Evolutionary conservation across 2,797 vertebrate genomes (phyloP).

Genomic region (Notamacropus eugenii): DNA sequence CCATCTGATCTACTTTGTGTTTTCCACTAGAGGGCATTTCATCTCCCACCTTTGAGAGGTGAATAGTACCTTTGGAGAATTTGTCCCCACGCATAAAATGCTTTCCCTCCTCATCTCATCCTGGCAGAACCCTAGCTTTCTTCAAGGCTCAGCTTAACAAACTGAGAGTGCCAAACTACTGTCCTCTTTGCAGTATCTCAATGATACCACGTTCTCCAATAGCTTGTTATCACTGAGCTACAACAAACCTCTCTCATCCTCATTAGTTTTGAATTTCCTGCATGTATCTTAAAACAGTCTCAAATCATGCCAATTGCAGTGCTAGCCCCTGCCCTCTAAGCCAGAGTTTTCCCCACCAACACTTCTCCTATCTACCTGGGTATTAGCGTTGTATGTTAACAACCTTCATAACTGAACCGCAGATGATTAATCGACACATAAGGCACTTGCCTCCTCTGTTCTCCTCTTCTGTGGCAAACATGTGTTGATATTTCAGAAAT

Average conservation of each 20-base stretch:
- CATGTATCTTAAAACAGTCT: background rate
- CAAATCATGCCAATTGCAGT: background rate
- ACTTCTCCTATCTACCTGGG: background rate
- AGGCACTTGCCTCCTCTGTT: background rate
- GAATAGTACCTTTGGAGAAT: background rate
- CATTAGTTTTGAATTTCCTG: background rate
- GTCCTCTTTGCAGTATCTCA: background rate
- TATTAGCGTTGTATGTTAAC: background rate
- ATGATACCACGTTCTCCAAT: background rate
- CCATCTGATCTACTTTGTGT: too few species aligned
- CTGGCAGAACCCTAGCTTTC: background rate
- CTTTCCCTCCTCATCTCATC: background rate
- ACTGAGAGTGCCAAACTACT: background rate
- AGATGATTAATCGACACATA: background rate
- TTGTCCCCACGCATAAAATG: background rate
- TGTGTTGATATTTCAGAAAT: background rate
- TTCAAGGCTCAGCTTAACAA: background rate
- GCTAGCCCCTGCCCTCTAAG: background rate
- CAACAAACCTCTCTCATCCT: background rate
- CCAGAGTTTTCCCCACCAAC: background rate
- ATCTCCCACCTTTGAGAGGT: background rate
- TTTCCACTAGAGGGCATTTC: background rate
- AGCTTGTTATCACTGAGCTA: background rate
- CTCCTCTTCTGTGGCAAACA: background rate
- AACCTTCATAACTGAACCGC: background rate